phyloP scores from a whole-genome alignment of 1,140 invertebrate genomes.

The Dysdera silvatica region DNA sequence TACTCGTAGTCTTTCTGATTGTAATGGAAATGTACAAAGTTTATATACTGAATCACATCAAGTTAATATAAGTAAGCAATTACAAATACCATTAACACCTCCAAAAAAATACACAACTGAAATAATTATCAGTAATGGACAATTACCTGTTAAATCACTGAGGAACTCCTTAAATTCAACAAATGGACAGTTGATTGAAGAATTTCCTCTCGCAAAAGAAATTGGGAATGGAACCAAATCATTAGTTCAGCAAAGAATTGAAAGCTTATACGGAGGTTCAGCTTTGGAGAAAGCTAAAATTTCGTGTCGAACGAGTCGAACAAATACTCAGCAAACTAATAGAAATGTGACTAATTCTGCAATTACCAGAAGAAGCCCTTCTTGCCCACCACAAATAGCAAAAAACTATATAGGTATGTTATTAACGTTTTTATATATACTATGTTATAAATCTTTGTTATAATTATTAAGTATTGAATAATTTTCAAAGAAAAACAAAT shows the following conservation, averaged over 20 bases:
- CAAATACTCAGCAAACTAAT: background rate
- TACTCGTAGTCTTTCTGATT: constrained; percentile 10
- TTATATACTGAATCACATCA: constrained; percentile 12
- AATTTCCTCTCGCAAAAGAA: constrained; percentile 16
- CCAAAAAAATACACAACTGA: constrained; percentile 15
- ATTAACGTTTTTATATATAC: no score
- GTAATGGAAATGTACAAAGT: constrained; percentile 14
- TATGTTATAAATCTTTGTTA: background rate
- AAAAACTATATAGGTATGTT: no score
- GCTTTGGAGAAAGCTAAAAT: constrained; percentile 27
- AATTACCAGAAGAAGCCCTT: constrained; percentile 8
- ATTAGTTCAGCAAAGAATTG: constrained; percentile 78
- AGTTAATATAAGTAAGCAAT: constrained; percentile 17
- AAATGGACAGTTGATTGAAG: constrained; percentile 3
- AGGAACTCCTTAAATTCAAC: constrained; percentile 2
- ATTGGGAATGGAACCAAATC: constrained; percentile 46
- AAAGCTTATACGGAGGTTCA: constrained; percentile 65
- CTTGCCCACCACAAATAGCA: background rate
- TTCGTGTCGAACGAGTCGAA: background rate
- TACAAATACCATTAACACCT: constrained; percentile 11
- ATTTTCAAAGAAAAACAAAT: background rate
- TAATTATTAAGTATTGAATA: background rate
- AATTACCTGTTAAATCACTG: background rate
- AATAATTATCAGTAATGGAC: background rate
- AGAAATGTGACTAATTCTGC: background rate